phyloP scores from a whole-genome alignment of 2,888 invertebrate species.

The Drosophila merina region DNA sequence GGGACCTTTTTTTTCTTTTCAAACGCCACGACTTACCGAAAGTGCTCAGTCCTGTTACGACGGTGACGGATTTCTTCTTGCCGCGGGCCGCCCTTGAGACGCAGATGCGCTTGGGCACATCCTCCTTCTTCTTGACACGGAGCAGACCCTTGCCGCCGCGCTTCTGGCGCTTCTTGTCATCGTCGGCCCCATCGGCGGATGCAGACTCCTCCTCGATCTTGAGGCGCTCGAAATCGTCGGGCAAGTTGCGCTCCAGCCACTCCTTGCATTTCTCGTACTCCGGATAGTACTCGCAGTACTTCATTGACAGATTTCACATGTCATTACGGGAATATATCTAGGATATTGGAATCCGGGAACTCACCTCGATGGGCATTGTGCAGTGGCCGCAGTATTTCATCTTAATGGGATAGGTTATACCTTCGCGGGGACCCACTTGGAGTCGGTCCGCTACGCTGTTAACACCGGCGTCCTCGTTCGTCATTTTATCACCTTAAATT shows the following conservation, averaged over 20 bases:
- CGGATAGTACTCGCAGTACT: slow-evolving; percentile 99
- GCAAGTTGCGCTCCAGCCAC: slow-evolving; percentile 97
- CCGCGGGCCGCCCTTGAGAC: slow-evolving; percentile 96
- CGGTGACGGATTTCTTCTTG: slow-evolving; percentile 99
- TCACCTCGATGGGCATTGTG: slow-evolving; percentile 95
- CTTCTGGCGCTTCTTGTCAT: slow-evolving; percentile 98
- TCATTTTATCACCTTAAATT: slow-evolving; percentile 82
- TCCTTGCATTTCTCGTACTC: slow-evolving; percentile 98
- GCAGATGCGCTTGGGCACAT: slow-evolving; percentile 93
- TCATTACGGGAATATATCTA: neutral
- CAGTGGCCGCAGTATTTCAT: slow-evolving; percentile 97
- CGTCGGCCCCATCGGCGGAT: slow-evolving; percentile 91
- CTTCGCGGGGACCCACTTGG: slow-evolving; percentile 88
- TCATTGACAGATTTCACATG: too few relatives aligned
- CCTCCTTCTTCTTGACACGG: slow-evolving; percentile 97
- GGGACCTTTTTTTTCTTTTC: neutral
- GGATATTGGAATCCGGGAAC: slow-evolving; percentile 9
- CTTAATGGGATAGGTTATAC: slow-evolving; percentile 91
- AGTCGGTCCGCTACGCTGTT: slow-evolving; percentile 85
- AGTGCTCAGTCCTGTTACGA: slow-evolving; percentile 96
- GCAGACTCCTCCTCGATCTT: slow-evolving; percentile 86
- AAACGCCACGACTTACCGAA: slow-evolving; percentile 89
- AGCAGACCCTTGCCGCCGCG: slow-evolving; percentile 98
- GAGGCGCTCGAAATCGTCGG: slow-evolving; percentile 95
- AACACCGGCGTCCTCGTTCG: slow-evolving; percentile 83